Conservation (phyloP, 1,140 invertebrate genomes). For the Harpegnathos saltator region DNA sequence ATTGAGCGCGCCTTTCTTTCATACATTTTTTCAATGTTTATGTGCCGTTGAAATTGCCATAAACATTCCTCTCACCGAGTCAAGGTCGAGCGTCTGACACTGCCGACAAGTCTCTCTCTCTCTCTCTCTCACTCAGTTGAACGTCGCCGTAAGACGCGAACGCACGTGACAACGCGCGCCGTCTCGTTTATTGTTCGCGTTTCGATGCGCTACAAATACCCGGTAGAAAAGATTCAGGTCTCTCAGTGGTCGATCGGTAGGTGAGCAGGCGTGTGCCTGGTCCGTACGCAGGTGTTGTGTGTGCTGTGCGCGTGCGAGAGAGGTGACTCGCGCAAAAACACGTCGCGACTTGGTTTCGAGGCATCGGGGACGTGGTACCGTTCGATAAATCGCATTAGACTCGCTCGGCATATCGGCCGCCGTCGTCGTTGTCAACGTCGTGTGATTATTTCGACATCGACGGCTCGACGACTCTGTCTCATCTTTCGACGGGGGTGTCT, state of each 20-base stretch:
- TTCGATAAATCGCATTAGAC: conserved; percentile 70
- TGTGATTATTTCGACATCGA: conserved; percentile 46
- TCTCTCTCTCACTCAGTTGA: no score
- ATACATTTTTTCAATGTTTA: background rate
- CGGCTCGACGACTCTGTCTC: conserved; percentile 20
- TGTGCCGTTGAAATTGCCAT: no score
- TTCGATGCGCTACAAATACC: background rate
- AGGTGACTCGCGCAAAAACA: conserved; percentile 54
- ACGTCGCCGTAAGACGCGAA: no score
- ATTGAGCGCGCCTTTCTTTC: no score
- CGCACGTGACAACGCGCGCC: no score
- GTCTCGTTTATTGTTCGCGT: no score
- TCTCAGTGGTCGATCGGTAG: background rate
- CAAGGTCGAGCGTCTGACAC: no score
- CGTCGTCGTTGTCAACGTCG: background rate
- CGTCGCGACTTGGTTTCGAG: conserved; percentile 64
- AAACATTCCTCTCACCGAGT: no score
- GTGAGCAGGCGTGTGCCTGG: no score
- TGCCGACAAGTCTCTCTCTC: no score
- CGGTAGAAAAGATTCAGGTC: conserved; percentile 4
- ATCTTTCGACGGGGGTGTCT: conserved; percentile 16
- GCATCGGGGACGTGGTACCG: conserved; percentile 73
- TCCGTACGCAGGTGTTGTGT: background rate
- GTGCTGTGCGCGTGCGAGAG: no score
- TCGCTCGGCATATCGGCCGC: conserved; percentile 56